Conservation (phyloP, 2,797 vertebrate genomes). For the Diceros bicornis region DNA sequence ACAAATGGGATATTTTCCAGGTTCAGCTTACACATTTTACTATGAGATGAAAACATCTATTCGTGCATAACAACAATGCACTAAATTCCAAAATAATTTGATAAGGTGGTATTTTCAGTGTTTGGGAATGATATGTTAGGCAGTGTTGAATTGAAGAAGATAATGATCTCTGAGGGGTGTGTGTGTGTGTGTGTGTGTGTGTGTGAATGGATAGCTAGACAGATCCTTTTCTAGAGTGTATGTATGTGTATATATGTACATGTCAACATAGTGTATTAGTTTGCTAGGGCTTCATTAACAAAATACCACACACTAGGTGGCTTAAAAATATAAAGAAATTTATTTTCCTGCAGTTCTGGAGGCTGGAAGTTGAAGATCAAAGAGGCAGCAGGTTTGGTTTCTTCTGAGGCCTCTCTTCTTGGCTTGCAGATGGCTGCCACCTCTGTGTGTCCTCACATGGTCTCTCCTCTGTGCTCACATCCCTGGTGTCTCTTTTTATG, state of each 20-base stretch:
- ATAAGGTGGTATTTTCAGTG: background rate
- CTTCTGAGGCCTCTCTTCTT: background rate
- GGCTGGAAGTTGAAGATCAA: background rate
- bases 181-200: background rate
- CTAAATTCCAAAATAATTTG: slow-evolving; percentile 37
- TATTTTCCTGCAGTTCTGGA: background rate
- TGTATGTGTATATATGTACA: too few species aligned
- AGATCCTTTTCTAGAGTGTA: background rate
- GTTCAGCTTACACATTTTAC: background rate
- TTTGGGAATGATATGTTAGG: background rate
- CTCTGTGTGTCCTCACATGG: background rate
- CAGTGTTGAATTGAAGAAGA: slow-evolving; percentile 3
- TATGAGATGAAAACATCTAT: slow-evolving; percentile 22
- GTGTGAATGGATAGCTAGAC: background rate
- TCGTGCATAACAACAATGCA: background rate
- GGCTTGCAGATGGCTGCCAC: background rate
- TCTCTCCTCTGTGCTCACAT: background rate
- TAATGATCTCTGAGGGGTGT: background rate
- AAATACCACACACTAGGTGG: background rate
- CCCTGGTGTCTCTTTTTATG: background rate
- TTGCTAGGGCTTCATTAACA: background rate
- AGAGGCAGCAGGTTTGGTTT: background rate
- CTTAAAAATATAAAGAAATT: background rate
- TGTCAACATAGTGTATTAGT: background rate
- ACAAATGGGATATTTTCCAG: background rate